Base-by-base conservation (phyloP, 2,797 vertebrate species). In the Micropoecilia bifurca region DNA sequence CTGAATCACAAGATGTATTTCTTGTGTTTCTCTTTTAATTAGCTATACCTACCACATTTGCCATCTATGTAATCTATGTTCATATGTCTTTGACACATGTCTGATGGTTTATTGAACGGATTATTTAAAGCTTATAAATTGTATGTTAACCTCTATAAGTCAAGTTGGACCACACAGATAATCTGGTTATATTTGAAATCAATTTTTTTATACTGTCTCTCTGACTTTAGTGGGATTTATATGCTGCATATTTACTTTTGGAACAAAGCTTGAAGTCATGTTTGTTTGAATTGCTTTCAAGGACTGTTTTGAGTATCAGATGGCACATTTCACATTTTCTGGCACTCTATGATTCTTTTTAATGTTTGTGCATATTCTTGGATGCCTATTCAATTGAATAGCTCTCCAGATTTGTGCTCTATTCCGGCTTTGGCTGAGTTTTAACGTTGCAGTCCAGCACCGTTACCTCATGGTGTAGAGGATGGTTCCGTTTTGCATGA, bases 401-500 rank as follows among this genome's bases (percentile, higher is more conserved):
- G 81, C 82, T 73, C 85, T 91, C 90, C 89, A 90, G 87, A 90
- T 90, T 82, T 91, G 80, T 74, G 88, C 88, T 93, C 93, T 93
- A 92, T 93, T 93, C 87, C 76, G 83, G 85, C 93, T 89, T 92
- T 94, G 94, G 93, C 93, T 85, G 68, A 57, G 74, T 77, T 75
- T 63, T 74, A 13, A 57, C 78, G 75, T 80, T 45, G 80, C 78
- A 59, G 82, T 83, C 90, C 90, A 73, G 83, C 83, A 71, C 71
- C 74, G 78, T 93, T 93, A 95, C 91, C 96, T 96, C 96, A 97
- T 97, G 91, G 96, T 97, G 95, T 97, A 97, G 85, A 97, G 96
- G 90, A 97, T 95, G 71, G 96, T 97, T 95, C 96, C 96, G 91
- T 97, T 97, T 93, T 97, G 96, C 96, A 97, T 97, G 95, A 97